Conservation (phyloP, 2,113 vertebrate genomes). For the Globicephala melas region DNA sequence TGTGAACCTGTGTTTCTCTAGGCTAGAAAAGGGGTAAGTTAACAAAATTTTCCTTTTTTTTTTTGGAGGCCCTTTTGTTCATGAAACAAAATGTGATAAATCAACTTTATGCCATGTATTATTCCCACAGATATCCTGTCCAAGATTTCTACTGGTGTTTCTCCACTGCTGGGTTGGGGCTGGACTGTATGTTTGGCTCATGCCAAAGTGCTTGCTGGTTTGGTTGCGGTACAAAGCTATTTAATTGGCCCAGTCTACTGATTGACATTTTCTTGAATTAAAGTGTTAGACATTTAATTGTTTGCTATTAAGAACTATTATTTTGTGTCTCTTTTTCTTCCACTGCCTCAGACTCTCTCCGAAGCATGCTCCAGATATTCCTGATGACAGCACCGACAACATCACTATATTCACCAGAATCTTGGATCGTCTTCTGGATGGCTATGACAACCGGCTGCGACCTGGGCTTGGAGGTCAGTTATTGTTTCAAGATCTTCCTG, state of each 20-base stretch:
- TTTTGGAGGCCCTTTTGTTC: not conserved
- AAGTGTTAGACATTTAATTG: not conserved
- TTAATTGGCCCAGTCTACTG: not conserved
- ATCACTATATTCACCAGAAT: slow-evolving; percentile 98
- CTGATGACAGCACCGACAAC: slow-evolving; percentile 95
- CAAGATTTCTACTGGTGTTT: slow-evolving; percentile 24
- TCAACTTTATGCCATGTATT: not conserved
- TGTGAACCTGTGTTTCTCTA: not conserved
- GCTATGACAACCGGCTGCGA: slow-evolving; percentile 96
- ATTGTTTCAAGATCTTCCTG: not conserved
- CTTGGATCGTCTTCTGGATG: slow-evolving; percentile 95
- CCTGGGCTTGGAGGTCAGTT: slow-evolving; percentile 90
- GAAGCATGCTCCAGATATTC: slow-evolving; percentile 85
- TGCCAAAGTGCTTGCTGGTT: not conserved
- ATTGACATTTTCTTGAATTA: not conserved
- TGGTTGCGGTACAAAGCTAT: not conserved
- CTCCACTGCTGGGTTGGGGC: not conserved
- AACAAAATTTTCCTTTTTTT: not conserved
- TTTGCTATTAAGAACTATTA: not conserved
- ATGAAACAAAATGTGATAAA: not conserved
- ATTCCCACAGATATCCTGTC: not conserved
- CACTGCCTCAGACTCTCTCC: slow-evolving; percentile 80
- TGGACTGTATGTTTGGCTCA: not conserved
- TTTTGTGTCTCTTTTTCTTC: not conserved
- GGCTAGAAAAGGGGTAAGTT: not conserved